Evolutionary conservation across 1,140 invertebrate species (phyloP), one percentile per base, ranked within the genome.

Genomic region (Portunus trituberculatus): DNA sequence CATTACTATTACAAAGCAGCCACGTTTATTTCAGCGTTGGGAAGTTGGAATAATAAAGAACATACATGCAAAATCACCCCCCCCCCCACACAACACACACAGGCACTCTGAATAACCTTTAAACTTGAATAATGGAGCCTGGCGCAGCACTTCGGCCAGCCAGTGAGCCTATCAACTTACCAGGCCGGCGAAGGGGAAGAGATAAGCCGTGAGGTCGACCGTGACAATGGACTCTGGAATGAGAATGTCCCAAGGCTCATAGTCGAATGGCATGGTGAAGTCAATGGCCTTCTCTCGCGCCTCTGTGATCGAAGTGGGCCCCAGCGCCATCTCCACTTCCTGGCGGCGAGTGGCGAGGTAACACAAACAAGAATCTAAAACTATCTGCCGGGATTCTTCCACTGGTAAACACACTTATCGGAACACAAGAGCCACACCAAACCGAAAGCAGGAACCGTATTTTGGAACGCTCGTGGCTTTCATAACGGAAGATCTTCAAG

Each of bases 241-340:
- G 52, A 94, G 86, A 82, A 94, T 94, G 86, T 94, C 93, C 93
- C 93, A 94, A 31, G 93, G 93, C 52, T 94, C 93, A 59, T 94
- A 94, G 86, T 94, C 93, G 52, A 94, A 94, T 28, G 93, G 93
- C 28, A 94, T 86, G 1, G 93, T 94, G 93, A 94, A 94, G 86
- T 94, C 93, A 4, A 94, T 94, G n/a, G 93, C 93, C 14, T 94
- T 94, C 32, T 94, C 93, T 16, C 93, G 39, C 25, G 84, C 93
- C 93, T 94, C 93, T 6, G 93, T 94, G 93, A 94, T 94, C 46
- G 93, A 94, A 7, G 93, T 94, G n/a, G 93, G 93, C 6, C 93
- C 93, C 29, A 94, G 48, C 16, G 93, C 93, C 93, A 94, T 94
- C 93, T 94, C 93, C 84, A 89, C 46, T 14, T 94, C 93, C 93